phyloP scores from a whole-genome alignment of 2,888 invertebrate species.

The Gymnosoma rotundatum region DNA sequence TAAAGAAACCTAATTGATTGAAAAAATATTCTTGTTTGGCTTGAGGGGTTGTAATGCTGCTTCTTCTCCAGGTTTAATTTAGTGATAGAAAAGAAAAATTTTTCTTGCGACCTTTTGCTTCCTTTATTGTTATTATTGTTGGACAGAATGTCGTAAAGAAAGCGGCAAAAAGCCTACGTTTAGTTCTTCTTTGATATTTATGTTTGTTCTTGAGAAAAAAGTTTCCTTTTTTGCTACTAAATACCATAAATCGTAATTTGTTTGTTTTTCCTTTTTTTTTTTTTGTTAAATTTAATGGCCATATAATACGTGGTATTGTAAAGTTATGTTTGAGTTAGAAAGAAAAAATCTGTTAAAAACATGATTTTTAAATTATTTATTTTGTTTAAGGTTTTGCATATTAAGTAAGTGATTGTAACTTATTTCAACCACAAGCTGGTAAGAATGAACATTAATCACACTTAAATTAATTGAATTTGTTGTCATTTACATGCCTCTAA shows the following conservation, averaged over 20 bases:
- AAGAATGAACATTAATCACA: constrained; percentile 73
- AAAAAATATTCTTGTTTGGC: constrained; percentile 74
- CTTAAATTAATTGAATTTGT: constrained; percentile 70
- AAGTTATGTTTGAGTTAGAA: constrained; percentile 66
- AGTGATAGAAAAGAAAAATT: constrained; percentile 54
- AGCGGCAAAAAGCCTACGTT: constrained; percentile 53
- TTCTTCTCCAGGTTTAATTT: constrained; percentile 44
- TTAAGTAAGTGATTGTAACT: constrained; percentile 60
- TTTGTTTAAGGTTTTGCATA: constrained; percentile 71
- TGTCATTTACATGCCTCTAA: constrained; percentile 40
- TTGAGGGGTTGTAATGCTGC: constrained; percentile 74
- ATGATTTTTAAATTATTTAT: constrained; percentile 69
- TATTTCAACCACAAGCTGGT: constrained; percentile 22
- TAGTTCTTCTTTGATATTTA: background rate
- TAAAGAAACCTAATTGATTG: constrained; percentile 81
- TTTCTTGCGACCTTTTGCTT: constrained; percentile 71
- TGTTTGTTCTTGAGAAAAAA: constrained; percentile 43
- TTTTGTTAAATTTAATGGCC: constrained; percentile 54
- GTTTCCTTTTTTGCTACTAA: constrained; percentile 64
- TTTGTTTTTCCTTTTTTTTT: constrained; percentile 47
- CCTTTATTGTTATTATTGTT: constrained; percentile 65
- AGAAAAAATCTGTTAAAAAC: constrained; percentile 71
- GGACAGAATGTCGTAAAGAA: constrained; percentile 74
- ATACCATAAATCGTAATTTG: constrained; percentile 73
- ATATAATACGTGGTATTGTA: constrained; percentile 56